A percentile compares a stretch with the other conserved stretches of the same genome.
phyloP scores from a whole-genome alignment of 2,888 invertebrate species.

The Stramonita haemastoma region DNA sequence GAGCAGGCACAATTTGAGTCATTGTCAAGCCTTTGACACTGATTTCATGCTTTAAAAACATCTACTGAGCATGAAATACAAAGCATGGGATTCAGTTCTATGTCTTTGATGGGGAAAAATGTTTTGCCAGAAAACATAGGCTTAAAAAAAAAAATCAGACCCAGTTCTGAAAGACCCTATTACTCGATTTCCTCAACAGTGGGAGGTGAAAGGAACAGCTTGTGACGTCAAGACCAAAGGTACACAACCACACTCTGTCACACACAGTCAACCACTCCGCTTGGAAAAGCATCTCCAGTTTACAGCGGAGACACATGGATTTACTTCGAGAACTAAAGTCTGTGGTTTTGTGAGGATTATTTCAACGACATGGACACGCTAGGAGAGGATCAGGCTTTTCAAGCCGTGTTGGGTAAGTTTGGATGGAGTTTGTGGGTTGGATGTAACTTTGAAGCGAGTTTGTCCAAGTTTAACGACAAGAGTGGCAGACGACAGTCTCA shows the following conservation, averaged over 20 bases:
- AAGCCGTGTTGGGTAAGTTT: conserved; percentile 50
- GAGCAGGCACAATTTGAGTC: too few species aligned
- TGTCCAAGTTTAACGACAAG: not conserved
- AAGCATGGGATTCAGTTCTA: too few species aligned
- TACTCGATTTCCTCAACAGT: not conserved
- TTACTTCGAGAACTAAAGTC: conserved; percentile 1
- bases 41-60: too few species aligned
- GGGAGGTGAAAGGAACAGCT: conserved; percentile 44
- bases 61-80: too few species aligned
- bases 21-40: too few species aligned
- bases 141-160: too few species aligned
- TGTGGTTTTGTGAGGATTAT: not conserved
- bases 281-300: conserved; percentile 13
- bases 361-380: conserved; percentile 44
- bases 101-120: too few species aligned
- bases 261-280: conserved; percentile 8
- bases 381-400: conserved; percentile 48
- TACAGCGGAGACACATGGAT: conserved; percentile 42
- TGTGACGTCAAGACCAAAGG: conserved; percentile 49
- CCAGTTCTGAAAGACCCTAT: too few species aligned
- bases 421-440: not conserved
- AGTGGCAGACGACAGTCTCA: not conserved
- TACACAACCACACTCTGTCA: conserved; percentile 35
- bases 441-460: conserved; percentile 18
- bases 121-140: too few species aligned